These are phyloP conservation scores for Hermatobates lingyangjiaoensis DNA, from an alignment of 1,140 invertebrate genomes.

Conservation along the genomic window DNA sequence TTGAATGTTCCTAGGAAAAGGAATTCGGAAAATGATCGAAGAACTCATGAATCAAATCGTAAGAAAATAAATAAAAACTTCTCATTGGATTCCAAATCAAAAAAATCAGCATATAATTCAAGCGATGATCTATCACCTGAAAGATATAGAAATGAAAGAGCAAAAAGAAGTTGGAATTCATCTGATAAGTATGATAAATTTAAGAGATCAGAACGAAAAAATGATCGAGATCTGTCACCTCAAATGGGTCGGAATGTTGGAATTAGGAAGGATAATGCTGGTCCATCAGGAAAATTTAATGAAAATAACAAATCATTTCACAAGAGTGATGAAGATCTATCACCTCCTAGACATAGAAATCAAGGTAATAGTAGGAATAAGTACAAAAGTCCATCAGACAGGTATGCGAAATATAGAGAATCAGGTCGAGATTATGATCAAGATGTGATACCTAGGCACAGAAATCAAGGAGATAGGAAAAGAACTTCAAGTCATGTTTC, in stretches of 20 bases:
- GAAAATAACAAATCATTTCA: conserved; percentile 1
- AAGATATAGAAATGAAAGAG: conserved; percentile 16
- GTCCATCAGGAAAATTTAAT: neutral
- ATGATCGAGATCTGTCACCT: conserved; percentile 12
- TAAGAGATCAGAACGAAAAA: conserved; percentile 12
- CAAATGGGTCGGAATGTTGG: conserved; percentile 9
- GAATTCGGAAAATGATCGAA: conserved; percentile 5
- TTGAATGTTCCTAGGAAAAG: neutral
- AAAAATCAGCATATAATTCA: conserved; percentile 10
- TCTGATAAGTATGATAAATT: conserved; percentile 13
- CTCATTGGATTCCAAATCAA: conserved; percentile 10
- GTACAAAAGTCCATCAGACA: neutral
- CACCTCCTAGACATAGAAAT: conserved; percentile 17
- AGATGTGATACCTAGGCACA: too few species aligned
- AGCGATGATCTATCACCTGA: conserved; percentile 24
- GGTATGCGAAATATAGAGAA: neutral
- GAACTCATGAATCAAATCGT: conserved; percentile 5
- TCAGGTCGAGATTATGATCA: neutral
- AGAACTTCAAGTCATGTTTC: too few species aligned
- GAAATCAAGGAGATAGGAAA: too few species aligned
- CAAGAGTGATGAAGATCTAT: neutral
- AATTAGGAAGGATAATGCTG: neutral
- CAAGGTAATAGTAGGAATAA: conserved; percentile 8
- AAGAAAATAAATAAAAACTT: too few species aligned
- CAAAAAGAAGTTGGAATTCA: too few species aligned